Base-by-base conservation (phyloP, 2,797 vertebrate species). In the Pelochelys cantorii region DNA sequence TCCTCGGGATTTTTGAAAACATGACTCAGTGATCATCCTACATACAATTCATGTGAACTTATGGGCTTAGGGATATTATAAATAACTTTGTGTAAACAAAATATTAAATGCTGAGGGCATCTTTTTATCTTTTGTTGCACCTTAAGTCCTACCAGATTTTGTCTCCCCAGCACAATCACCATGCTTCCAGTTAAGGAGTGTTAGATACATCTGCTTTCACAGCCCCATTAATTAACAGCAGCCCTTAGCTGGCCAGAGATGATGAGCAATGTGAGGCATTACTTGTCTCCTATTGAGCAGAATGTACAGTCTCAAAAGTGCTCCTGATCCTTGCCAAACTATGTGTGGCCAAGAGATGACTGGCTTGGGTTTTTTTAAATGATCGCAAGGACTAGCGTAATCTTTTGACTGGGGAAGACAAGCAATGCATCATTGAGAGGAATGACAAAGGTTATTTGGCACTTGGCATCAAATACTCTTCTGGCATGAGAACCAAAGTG, bases 401-500 rank as follows among this genome's bases (percentile, higher is more conserved):
- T 98, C 94, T 96, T 97, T 96, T 97, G 96, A 96, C 91, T 95
- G 91, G 65, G 93, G 95, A 97, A 97, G 90, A 97, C 97, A 97
- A 97, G 97, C 97, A 95, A 95, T 95, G 94, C 95, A 97, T 97
- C 97, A 97, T 97, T 97, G 97, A 96, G 96, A 90, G 93, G 89
- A 90, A 97, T 92, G 94, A 98, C 96, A 98, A 98, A 98, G 97
- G 96, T 98, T 97, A 97, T 97, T 98, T 97, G 97, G 96, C 96
- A 97, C 96, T 95, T 97, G 97, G 96, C 96, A 97, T 94, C 92
- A 95, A 93, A 95, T 57, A 95, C 83, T 94, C 68, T 96, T 95
- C 97, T 96, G 96, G 93, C 93, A 96, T 83, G 96, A 94, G 91
- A 97, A 94, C 91, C 92, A 94, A 95, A 96, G 94, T 62, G 94